Conservation (phyloP, 2,113 vertebrate species). For the Lathamus discolor region DNA sequence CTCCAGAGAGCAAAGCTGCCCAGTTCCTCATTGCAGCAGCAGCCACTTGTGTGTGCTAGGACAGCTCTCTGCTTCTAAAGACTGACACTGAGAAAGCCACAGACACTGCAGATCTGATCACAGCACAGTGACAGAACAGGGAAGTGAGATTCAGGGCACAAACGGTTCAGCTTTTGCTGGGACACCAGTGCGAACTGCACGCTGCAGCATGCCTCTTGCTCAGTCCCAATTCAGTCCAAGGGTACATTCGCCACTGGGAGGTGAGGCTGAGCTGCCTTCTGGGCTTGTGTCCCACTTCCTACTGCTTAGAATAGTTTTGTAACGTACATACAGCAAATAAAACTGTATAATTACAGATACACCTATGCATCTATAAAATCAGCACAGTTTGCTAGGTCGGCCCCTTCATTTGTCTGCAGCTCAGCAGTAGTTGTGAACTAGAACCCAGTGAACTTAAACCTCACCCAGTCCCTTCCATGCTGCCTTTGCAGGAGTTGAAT, state of each 20-base stretch:
- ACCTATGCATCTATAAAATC: fast-evolving
- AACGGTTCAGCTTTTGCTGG: neutral
- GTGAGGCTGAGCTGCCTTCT: neutral
- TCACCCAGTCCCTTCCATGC: neutral
- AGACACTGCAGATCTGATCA: neutral
- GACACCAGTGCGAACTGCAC: fast-evolving
- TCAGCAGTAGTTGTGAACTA: neutral
- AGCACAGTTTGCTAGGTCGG: neutral
- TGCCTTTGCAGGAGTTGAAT: neutral
- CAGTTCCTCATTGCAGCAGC: neutral
- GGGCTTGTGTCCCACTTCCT: neutral
- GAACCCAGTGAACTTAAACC: constrained; percentile 37
- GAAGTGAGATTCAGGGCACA: fast-evolving
- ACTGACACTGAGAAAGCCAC: neutral
- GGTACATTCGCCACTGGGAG: neutral
- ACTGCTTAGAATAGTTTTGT: neutral
- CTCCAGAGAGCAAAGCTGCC: neutral
- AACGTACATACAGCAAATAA: fast-evolving
- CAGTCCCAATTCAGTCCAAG: neutral
- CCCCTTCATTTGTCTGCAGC: neutral
- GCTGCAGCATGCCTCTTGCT: neutral
- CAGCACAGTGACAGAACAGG: neutral
- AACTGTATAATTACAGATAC: fast-evolving
- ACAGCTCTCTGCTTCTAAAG: neutral
- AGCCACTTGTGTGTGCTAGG: neutral